Conservation (phyloP, 2,113 vertebrate species). For the Lepidothrix coronata region DNA sequence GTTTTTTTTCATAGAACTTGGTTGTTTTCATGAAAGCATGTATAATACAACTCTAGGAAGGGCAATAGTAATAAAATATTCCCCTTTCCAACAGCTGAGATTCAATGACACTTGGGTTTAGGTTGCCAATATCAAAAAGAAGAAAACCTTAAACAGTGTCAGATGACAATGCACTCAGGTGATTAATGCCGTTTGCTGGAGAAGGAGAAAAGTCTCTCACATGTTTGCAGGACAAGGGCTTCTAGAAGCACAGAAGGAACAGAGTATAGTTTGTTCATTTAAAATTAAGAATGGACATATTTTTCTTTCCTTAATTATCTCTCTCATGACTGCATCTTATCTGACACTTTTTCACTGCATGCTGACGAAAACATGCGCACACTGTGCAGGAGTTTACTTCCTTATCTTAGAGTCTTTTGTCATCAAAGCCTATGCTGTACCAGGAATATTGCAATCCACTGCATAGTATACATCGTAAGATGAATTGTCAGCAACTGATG, state of each 20-base stretch:
- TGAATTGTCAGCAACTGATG: not conserved
- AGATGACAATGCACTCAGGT: not conserved
- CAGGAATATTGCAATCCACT: not conserved
- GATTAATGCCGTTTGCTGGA: not conserved
- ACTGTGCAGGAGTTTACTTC: not conserved
- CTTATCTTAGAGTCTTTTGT: slow-evolving; percentile 9
- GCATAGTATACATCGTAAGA: not conserved
- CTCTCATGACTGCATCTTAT: not conserved
- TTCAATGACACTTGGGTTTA: not conserved
- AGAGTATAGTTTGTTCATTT: not conserved
- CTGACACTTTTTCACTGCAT: not conserved
- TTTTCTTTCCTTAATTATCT: not conserved
- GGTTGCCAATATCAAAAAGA: not conserved
- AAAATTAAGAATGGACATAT: not conserved
- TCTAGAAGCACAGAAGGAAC: not conserved
- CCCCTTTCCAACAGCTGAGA: not conserved
- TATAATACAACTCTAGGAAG: not conserved
- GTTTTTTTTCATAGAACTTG: not conserved
- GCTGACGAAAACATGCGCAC: not conserved
- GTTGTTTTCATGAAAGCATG: not conserved
- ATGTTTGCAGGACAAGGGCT: not conserved
- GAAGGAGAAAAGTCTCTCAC: not conserved
- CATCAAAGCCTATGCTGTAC: not conserved
- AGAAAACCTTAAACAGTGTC: not conserved
- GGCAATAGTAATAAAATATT: not conserved